A percentile compares a stretch with the other conserved stretches of the same genome.
Evolutionary conservation across 2,797 vertebrate species (phyloP).

Genomic region (Xenops minutus): DNA sequence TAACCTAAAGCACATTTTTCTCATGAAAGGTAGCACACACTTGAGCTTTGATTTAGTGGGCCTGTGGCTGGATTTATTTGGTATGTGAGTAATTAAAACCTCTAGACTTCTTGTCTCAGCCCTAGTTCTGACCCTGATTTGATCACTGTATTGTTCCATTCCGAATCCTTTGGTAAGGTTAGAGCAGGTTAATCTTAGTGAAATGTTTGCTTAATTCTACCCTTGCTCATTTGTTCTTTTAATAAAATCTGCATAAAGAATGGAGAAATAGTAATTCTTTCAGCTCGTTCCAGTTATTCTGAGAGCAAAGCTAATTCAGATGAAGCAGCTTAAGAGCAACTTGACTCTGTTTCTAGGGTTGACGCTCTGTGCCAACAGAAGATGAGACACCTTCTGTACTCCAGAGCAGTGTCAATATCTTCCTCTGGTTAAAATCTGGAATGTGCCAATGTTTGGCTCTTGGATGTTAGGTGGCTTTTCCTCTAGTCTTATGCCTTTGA

Average conservation of each 20-base stretch:
- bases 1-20: neutral
- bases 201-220: constrained; percentile 48
- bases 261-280: constrained; percentile 40
- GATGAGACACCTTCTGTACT: neutral
- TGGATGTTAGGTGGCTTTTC: neutral
- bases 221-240: constrained; percentile 2
- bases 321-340: constrained; percentile 25
- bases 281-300: constrained; percentile 17
- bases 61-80: neutral
- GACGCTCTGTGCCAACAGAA: neutral
- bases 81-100: constrained; percentile 12
- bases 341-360: neutral
- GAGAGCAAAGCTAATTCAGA: constrained; percentile 36
- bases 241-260: constrained; percentile 52
- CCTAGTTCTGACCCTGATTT: constrained; percentile 31
- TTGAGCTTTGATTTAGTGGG: neutral
- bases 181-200: constrained; percentile 24
- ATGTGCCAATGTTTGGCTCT: neutral
- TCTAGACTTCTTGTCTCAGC: constrained; percentile 15
- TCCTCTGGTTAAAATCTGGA: neutral
- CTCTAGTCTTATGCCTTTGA: neutral
- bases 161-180: constrained; percentile 14
- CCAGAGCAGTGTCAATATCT: neutral
- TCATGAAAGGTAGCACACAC: neutral
- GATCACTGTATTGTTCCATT: constrained; percentile 15